These are phyloP conservation scores for Pycnonotus jocosus DNA, from an alignment of 2,113 vertebrate species.

Conservation along the genomic window DNA sequence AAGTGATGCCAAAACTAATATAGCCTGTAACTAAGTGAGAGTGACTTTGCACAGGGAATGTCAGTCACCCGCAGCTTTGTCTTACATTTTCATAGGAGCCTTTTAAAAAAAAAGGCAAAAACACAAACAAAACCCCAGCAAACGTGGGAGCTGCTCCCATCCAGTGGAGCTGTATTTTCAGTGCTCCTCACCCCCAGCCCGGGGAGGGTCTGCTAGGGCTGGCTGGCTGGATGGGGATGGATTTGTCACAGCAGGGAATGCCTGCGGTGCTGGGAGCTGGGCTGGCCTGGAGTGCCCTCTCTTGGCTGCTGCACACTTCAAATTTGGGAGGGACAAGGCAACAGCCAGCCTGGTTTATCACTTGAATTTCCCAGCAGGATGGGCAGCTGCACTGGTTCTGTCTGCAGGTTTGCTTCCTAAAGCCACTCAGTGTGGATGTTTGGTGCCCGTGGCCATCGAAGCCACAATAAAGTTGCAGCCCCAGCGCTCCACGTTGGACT, in stretches of 20 bases:
- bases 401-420: neutral
- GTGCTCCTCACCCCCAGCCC: neutral
- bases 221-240: neutral
- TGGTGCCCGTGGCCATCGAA: neutral
- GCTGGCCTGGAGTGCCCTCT: slow-evolving; percentile 72
- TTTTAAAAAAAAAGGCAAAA: slow-evolving; percentile 12
- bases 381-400: neutral
- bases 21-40: slow-evolving; percentile 40
- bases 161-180: neutral
- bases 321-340: neutral
- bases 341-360: neutral
- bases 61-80: slow-evolving; percentile 52
- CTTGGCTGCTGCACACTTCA: slow-evolving; percentile 46
- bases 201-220: neutral
- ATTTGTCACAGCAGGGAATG: neutral
- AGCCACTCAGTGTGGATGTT: neutral
- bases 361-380: neutral
- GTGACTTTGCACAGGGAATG: slow-evolving; percentile 44
- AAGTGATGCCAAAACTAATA: slow-evolving; percentile 54
- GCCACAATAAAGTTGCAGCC: neutral
- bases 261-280: neutral
- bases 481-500: neutral
- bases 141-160: neutral
- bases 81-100: neutral
- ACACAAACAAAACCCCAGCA: slow-evolving; percentile 21